phyloP scores from a whole-genome alignment of 2,113 vertebrate species.

The Charina bottae region DNA sequence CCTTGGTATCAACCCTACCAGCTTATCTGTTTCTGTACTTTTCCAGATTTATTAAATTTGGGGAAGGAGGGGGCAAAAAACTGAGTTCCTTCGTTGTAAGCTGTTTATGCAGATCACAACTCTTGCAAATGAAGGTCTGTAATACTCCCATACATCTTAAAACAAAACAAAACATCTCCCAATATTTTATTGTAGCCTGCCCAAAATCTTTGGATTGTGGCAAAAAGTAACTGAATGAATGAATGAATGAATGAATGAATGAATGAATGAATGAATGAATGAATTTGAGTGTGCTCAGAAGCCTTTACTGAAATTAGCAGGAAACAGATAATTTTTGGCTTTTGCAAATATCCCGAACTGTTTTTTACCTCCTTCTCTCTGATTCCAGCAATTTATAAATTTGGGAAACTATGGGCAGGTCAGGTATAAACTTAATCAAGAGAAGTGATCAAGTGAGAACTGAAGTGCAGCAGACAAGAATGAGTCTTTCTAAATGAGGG shows the following conservation, averaged over 20 bases:
- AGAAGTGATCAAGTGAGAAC: background rate
- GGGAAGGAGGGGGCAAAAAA: no score
- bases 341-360: background rate
- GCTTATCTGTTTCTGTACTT: background rate
- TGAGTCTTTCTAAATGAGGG: background rate
- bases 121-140: background rate
- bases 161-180: background rate
- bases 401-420: background rate
- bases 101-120: background rate
- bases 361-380: background rate
- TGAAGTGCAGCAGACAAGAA: no score
- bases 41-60: background rate
- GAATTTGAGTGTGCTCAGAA: constrained; percentile 4
- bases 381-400: background rate
- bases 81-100: background rate
- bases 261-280: background rate
- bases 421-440: background rate
- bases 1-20: background rate
- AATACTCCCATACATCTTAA: background rate
- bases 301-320: background rate
- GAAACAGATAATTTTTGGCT: background rate
- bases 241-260: background rate
- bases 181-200: background rate
- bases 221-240: background rate
- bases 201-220: background rate